Evolutionary conservation across 2,888 invertebrate species (phyloP), one percentile per base, ranked within the genome.

Genomic region (Leucophenga maculata): DNA sequence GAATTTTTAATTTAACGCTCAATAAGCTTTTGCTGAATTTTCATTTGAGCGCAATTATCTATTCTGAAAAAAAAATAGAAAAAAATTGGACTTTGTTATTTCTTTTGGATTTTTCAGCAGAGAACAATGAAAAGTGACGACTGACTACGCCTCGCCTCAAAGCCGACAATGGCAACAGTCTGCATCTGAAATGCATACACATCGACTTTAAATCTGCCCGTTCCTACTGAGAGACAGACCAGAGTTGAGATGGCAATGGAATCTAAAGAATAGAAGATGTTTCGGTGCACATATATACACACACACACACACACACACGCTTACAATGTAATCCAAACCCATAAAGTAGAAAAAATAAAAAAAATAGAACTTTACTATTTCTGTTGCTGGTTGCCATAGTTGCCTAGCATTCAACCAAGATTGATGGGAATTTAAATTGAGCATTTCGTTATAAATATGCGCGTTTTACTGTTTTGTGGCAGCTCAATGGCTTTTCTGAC

Each of bases 351-450:
- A 3, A 32, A n/a, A n/a, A n/a, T 32, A 32, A 32, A 32, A 32
- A 6, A 32, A 8, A 32, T 32, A 32, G 8, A 32, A 32, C 6
- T 32, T 32, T 32, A 32, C 32, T 32, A 32, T 54, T 64, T 59
- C 55, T 70, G 31, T 64, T 48, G 48, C 48, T 48, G 11, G 48
- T 48, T 48, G 13, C 8, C 68, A 66, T 70, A 69, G 70, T 69
- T 74, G 71, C 74, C 74, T 74, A 73, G 75, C 73, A 77, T 77
- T 82, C 76, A 71, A 80, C 78, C 77, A 83, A 77, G 81, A 84
- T 83, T 83, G 84, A 84, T 83, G 83, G 79, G 85, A 84, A 85
- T 84, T 85, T 85, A 84, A 84, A 84, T 84, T 84, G 80, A 84
- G 82, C 80, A 81, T 81, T 83, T 84, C 82, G 84, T 81, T 83